These are phyloP conservation scores for Dolichallabes microphthalmus DNA, from an alignment of 2,113 vertebrate genomes.

Conservation along the genomic window DNA sequence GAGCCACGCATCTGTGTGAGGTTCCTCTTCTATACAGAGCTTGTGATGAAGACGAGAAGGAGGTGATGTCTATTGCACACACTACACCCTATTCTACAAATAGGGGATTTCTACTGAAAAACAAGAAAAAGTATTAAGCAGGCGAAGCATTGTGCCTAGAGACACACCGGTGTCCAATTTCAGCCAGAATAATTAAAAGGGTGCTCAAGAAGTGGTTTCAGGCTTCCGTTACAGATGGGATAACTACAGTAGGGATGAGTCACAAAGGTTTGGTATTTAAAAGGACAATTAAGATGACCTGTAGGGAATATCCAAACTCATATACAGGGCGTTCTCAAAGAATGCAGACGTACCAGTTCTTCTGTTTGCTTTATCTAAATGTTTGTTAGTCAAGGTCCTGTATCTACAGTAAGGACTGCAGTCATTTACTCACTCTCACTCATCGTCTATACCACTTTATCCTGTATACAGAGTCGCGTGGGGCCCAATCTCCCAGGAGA, in stretches of 20 bases:
- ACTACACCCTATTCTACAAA: neutral
- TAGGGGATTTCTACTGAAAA: neutral
- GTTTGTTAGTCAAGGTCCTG: neutral
- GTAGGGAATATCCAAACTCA: neutral
- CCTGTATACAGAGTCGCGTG: too few species aligned
- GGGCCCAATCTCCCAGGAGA: too few species aligned
- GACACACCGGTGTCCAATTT: neutral
- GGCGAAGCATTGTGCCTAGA: neutral
- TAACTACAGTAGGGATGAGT: neutral
- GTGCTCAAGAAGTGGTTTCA: neutral
- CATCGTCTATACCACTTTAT: too few species aligned
- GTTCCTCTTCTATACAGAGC: neutral
- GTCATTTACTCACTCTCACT: too few species aligned
- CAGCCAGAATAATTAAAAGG: neutral
- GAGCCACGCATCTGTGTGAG: slow-evolving; percentile 10
- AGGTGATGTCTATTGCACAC: neutral
- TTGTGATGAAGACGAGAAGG: neutral
- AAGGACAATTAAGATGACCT: neutral
- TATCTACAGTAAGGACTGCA: neutral
- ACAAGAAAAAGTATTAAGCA: neutral
- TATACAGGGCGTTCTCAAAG: neutral
- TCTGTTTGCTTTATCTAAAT: neutral
- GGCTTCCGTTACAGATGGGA: slow-evolving; percentile 2
- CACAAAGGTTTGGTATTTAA: neutral
- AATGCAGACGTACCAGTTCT: neutral